These are phyloP conservation scores for Plecturocebus donacophilus DNA, from an alignment of 2,113 vertebrate genomes.

Conservation along the genomic window DNA sequence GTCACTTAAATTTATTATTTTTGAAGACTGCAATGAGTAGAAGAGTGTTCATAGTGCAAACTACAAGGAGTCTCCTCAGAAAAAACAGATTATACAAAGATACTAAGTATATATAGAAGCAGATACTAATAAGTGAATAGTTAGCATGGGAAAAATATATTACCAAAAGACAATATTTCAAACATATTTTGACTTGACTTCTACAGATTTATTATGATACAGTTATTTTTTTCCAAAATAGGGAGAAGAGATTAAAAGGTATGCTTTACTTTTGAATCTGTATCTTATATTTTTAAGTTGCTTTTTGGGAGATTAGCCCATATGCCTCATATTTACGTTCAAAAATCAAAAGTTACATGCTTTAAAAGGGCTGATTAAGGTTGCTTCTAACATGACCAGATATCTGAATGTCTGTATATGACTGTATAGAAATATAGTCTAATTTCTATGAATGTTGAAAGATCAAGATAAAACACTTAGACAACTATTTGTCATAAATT, in stretches of 20 bases:
- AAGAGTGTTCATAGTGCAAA: conserved; percentile 79
- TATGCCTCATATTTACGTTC: neutral
- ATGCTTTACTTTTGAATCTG: neutral
- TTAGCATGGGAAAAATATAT: conserved; percentile 77
- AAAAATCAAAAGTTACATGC: neutral
- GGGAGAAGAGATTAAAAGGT: neutral
- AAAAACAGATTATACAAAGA: conserved; percentile 78
- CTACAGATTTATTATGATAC: neutral
- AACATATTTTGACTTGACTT: neutral
- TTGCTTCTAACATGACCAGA: neutral
- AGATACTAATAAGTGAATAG: conserved; percentile 78
- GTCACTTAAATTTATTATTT: conserved; percentile 85
- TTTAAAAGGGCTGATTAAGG: neutral
- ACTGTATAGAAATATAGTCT: neutral
- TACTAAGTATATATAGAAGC: conserved; percentile 65
- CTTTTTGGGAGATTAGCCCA: neutral
- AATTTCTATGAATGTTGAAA: neutral
- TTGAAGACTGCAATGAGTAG: conserved; percentile 69
- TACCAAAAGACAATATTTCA: conserved; percentile 69
- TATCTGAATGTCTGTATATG: too few species aligned
- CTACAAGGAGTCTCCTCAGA: conserved; percentile 80
- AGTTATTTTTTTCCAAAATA: neutral
- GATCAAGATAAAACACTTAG: neutral
- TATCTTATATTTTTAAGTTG: neutral
- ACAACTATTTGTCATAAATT: neutral